Percentiles rank a stretch among this genome's conserved stretches.
Evolutionary conservation across 1,140 invertebrate genomes (phyloP).

Genomic region (Leptoteleia sp.): DNA sequence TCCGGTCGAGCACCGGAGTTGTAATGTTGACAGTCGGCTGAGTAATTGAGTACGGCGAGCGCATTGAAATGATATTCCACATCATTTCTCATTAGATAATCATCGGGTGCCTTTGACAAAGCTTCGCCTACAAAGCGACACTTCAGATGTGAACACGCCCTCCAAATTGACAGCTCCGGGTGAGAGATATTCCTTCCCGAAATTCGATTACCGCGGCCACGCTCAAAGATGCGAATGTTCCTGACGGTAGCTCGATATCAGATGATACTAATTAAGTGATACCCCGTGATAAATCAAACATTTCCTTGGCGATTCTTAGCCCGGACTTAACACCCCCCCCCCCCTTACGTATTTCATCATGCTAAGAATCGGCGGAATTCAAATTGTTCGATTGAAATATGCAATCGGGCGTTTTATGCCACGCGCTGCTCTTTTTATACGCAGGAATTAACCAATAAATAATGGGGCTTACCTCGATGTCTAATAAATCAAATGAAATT

Average conservation of each 20-base stretch:
- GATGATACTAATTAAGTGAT: conserved; percentile 23
- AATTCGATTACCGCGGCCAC: conserved; percentile 35
- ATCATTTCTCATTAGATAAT: conserved; percentile 25
- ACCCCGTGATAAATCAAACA: conserved; percentile 3
- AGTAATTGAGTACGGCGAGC: not conserved
- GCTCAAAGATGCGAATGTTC: conserved; percentile 44
- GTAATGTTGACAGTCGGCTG: not conserved
- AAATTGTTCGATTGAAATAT: too few species aligned
- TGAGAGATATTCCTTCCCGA: conserved; percentile 32
- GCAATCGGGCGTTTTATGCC: too few species aligned
- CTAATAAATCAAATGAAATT: too few species aligned
- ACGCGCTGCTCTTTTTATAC: too few species aligned
- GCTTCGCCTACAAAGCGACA: conserved; percentile 27
- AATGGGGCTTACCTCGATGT: too few species aligned
- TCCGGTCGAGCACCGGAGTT: too few species aligned
- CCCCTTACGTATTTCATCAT: too few species aligned
- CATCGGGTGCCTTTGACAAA: conserved; percentile 22
- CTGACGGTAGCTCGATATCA: conserved; percentile 38
- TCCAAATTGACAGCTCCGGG: conserved; percentile 37
- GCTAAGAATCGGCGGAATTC: too few species aligned
- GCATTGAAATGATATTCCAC: conserved; percentile 2
- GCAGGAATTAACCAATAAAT: too few species aligned
- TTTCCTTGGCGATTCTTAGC: not conserved
- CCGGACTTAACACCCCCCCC: too few species aligned
- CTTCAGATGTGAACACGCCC: conserved; percentile 32